These are phyloP conservation scores for Poliocrania exsul DNA, from an alignment of 2,797 vertebrate species.

Conservation along the genomic window DNA sequence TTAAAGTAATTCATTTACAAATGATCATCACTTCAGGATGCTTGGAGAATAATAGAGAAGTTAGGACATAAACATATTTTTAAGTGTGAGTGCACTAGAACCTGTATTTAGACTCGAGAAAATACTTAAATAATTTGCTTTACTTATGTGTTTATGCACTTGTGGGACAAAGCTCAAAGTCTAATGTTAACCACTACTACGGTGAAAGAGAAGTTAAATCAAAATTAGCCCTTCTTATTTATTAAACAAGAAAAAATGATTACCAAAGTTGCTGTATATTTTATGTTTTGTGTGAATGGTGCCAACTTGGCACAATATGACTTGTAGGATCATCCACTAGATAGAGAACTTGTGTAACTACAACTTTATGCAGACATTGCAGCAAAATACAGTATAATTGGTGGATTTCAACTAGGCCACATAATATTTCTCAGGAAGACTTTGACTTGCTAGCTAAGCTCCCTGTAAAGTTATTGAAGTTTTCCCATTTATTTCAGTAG, in stretches of 20 bases:
- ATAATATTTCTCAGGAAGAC: background rate
- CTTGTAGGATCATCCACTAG: background rate
- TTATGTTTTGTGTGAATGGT: background rate
- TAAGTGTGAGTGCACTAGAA: background rate
- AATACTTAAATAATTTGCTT: background rate
- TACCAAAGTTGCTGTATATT: background rate
- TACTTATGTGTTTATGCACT: accelerated
- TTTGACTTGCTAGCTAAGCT: background rate
- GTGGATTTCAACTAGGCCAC: background rate
- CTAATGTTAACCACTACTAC: background rate
- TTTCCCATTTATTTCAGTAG: background rate
- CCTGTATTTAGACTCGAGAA: background rate
- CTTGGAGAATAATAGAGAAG: background rate
- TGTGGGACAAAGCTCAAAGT: background rate
- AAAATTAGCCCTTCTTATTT: background rate
- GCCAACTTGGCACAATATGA: background rate
- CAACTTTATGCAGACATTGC: background rate
- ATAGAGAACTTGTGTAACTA: background rate
- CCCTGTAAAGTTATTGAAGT: background rate
- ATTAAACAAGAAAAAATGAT: background rate
- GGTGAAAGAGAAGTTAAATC: background rate
- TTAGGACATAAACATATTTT: background rate
- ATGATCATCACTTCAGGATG: background rate
- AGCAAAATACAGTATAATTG: background rate
- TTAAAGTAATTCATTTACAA: background rate